These are phyloP conservation scores for Ctenopoma multispine DNA, from an alignment of 2,797 vertebrate genomes.

Conservation along the genomic window DNA sequence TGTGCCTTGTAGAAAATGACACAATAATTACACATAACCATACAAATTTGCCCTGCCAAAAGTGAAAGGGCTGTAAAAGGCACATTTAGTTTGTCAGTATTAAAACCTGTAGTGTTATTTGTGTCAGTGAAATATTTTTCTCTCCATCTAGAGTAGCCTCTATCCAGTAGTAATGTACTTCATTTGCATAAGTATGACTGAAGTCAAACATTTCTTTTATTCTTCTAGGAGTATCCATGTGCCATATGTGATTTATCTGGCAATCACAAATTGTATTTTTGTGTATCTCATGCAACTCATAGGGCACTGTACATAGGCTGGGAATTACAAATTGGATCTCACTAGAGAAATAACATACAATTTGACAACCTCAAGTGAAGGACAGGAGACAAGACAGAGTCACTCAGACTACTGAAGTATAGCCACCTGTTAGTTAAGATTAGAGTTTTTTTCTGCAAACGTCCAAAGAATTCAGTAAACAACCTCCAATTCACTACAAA, in stretches of 20 bases:
- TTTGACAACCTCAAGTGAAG: neutral
- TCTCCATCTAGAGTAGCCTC: slow-evolving; percentile 8
- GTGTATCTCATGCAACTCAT: neutral
- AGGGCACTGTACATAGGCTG: neutral
- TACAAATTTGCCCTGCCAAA: slow-evolving; percentile 19
- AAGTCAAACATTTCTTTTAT: slow-evolving; percentile 6
- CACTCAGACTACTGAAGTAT: neutral
- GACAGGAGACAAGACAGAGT: neutral
- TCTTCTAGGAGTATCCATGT: neutral
- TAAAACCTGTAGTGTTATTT: slow-evolving; percentile 16
- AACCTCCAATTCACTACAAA: slow-evolving; percentile 49
- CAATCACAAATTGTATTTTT: neutral
- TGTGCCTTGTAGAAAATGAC: slow-evolving; percentile 30
- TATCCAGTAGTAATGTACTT: slow-evolving; percentile 28
- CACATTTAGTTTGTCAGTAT: slow-evolving; percentile 15
- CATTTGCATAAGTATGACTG: slow-evolving; percentile 31
- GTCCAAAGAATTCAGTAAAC: slow-evolving; percentile 51
- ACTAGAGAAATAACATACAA: neutral
- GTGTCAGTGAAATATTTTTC: slow-evolving; percentile 8
- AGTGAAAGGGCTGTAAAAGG: slow-evolving; percentile 16
- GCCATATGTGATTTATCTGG: slow-evolving; percentile 1
- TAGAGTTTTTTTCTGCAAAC: slow-evolving; percentile 19
- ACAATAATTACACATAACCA: slow-evolving; percentile 32
- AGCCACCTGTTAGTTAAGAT: slow-evolving; percentile 28
- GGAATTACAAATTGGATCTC: neutral